Conservation (phyloP, 2,797 vertebrate genomes). For the Myiotriccus ornatus region DNA sequence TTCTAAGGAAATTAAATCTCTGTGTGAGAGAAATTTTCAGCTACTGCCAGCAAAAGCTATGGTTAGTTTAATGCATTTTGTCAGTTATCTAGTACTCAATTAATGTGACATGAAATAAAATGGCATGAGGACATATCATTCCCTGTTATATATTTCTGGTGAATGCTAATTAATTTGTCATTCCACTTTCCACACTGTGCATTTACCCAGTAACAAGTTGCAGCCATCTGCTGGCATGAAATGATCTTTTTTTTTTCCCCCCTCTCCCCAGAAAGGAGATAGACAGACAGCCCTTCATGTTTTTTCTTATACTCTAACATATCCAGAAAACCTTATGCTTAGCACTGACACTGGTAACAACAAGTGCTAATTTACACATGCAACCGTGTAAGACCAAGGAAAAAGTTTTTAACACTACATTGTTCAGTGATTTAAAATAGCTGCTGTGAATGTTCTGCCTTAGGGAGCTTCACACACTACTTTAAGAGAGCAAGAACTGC, state of each 20-base stretch:
- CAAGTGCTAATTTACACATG: constrained; percentile 21
- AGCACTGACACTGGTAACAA: background rate
- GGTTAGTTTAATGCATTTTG: constrained; percentile 54
- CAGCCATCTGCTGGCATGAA: constrained; percentile 70
- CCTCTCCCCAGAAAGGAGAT: background rate
- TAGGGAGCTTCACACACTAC: background rate
- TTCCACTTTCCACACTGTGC: constrained; percentile 50
- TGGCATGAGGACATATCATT: constrained; percentile 34
- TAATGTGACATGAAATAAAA: constrained; percentile 70
- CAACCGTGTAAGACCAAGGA: background rate
- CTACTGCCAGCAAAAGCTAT: background rate
- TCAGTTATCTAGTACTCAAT: constrained; percentile 42
- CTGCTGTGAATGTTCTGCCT: background rate
- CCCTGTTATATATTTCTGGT: constrained; percentile 52
- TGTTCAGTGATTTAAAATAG: background rate
- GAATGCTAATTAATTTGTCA: constrained; percentile 72
- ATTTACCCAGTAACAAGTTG: constrained; percentile 63
- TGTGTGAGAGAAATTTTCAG: background rate
- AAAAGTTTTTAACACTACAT: background rate
- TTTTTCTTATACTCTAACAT: constrained; percentile 10
- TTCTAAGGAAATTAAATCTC: constrained; percentile 41
- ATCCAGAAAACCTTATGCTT: constrained; percentile 43
- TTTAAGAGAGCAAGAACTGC: background rate
- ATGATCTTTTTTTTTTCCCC: background rate
- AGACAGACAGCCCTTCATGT: background rate